phyloP scores from a whole-genome alignment of 2,888 invertebrate species.

The Ophioninae sp. region DNA sequence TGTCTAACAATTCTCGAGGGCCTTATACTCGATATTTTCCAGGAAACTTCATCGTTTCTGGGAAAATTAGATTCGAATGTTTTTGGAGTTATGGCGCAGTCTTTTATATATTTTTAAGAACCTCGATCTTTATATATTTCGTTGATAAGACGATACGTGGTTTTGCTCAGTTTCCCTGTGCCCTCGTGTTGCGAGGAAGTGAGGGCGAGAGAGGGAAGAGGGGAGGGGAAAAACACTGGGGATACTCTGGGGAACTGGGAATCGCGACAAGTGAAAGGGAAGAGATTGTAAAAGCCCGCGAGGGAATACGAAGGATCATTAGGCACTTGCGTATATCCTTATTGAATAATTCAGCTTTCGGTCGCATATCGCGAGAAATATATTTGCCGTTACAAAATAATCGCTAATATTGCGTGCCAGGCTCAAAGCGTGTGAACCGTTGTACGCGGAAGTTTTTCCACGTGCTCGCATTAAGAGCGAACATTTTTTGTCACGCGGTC shows the following conservation, averaged over 20 bases:
- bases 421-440: neutral
- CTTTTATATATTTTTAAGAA: too few species aligned
- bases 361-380: neutral
- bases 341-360: neutral
- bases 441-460: neutral
- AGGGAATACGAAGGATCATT: neutral
- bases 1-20: too few species aligned
- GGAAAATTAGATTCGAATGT: too few species aligned
- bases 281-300: neutral
- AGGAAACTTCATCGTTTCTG: too few species aligned
- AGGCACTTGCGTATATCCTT: neutral
- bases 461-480: neutral
- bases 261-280: neutral
- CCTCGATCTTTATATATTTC: too few species aligned
- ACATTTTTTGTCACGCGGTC: neutral
- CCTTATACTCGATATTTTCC: too few species aligned
- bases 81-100: too few species aligned
- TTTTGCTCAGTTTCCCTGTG: neutral
- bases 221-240: neutral
- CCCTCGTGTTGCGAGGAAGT: neutral
- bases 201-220: too few species aligned
- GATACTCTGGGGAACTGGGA: neutral
- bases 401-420: neutral
- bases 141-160: neutral
- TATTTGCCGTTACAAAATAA: constrained; percentile 2